Conservation (phyloP, 2,888 invertebrate genomes). For the Plagodis pulveraria region DNA sequence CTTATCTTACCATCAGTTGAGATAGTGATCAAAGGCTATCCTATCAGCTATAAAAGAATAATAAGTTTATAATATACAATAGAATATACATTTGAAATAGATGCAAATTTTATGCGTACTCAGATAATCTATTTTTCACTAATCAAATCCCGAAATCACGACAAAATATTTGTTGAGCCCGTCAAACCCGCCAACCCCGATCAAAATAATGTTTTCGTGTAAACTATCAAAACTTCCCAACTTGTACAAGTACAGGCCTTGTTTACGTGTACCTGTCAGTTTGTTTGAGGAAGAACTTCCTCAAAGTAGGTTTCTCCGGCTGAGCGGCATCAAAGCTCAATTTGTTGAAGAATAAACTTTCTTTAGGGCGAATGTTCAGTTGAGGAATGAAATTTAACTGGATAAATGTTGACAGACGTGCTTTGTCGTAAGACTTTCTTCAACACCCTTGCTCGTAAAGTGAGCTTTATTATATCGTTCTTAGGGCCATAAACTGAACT, state of each 20-base stretch:
- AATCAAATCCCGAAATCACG: background rate
- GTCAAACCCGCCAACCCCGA: background rate
- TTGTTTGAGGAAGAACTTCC: slow-evolving; percentile 8
- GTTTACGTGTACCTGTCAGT: slow-evolving; percentile 17
- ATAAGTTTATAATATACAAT: too few relatives aligned
- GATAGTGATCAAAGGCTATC: too few relatives aligned
- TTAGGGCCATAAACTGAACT: too few relatives aligned
- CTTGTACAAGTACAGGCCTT: slow-evolving; percentile 2
- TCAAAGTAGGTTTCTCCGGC: slow-evolving; percentile 7
- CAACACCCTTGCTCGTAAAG: too few relatives aligned
- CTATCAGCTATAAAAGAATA: too few relatives aligned
- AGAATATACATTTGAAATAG: too few relatives aligned
- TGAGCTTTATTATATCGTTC: too few relatives aligned
- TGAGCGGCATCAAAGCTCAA: slow-evolving; percentile 12
- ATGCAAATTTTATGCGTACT: too few relatives aligned
- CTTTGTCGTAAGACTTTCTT: too few relatives aligned
- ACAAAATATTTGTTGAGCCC: background rate
- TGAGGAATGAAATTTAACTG: slow-evolving; percentile 1
- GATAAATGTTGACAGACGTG: background rate
- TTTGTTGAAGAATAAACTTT: slow-evolving; percentile 1
- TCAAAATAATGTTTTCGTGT: slow-evolving; percentile 9
- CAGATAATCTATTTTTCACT: too few relatives aligned
- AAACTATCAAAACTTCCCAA: slow-evolving; percentile 13
- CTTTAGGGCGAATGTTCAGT: background rate
- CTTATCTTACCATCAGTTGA: too few relatives aligned